Evolutionary conservation across 2,797 vertebrate species (phyloP), one percentile per base, ranked within the genome.

Genomic region (Poeciliopsis presidionis): DNA sequence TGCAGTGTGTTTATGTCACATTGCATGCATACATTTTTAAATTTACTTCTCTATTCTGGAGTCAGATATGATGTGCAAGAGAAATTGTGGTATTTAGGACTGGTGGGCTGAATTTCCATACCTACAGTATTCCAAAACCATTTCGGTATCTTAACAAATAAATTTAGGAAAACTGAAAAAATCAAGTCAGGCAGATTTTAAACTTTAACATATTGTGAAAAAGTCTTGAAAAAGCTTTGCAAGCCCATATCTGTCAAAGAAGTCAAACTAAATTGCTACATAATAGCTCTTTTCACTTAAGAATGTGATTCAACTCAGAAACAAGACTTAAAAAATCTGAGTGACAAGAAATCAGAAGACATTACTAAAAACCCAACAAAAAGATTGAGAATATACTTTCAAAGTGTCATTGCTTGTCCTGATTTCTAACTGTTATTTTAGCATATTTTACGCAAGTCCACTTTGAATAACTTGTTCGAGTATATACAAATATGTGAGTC

Each of bases 61-160:
- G 77, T 81, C 46, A n/a, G 8, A 63, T 36, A 72, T 30, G 47
- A 57, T 72, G 79, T 75, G 87, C 76, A 81, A 80, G 45, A 79
- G 41, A 51, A 69, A 70, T 49, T 65, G 9, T 49, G 55, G 25
- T 41, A 36, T 63, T 59, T 7, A 53, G 72, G 69, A 78, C 28
- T 13, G 36, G 20, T 41, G 41, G n/a, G 4, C 45, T n/a, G 2
- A 39, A 49, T 13, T 39, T 69, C 6, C 4, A 22, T 28, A 6
- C 11, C 1, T 36, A 13, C 22, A 76, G 25, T 63, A 72, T 45
- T 33, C 73, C 72, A 59, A 41, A 69, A 18, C 41, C 70, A 28
- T n/a, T 73, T 25, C 20, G 3, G 2, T 22, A 9, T 7, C 49
- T 51, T 51, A 22, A 22, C 22, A 2, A 51, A 51, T 51, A 81